These are phyloP conservation scores for Lasiurus cinereus DNA, from an alignment of 2,113 vertebrate species.

Conservation along the genomic window DNA sequence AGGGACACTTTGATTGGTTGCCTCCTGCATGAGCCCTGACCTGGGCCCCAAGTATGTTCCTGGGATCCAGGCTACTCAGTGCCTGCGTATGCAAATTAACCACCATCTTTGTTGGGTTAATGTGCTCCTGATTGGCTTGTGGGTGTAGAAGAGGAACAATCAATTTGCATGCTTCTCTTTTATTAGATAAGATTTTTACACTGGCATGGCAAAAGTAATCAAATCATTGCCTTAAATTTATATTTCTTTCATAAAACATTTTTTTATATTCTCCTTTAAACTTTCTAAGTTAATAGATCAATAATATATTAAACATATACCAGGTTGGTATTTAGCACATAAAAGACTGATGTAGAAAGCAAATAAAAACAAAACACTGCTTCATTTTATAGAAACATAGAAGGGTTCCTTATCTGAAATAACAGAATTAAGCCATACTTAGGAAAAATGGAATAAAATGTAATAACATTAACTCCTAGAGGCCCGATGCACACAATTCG, in stretches of 20 bases:
- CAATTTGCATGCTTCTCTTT: no score
- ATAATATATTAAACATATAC: neutral
- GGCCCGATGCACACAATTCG: no score
- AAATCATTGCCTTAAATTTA: slow-evolving; percentile 10
- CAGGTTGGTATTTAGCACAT: neutral
- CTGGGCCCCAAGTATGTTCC: no score
- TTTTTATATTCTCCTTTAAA: neutral
- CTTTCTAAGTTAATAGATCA: neutral
- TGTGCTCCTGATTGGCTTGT: no score
- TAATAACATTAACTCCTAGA: no score
- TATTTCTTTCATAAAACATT: slow-evolving; percentile 52
- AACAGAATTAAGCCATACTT: slow-evolving; percentile 4
- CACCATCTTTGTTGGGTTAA: no score
- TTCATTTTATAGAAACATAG: neutral
- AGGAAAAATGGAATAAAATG: neutral
- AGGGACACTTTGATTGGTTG: no score
- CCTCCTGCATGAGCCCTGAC: no score
- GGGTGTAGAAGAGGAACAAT: no score
- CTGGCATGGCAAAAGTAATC: neutral
- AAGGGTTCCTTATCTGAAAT: slow-evolving; percentile 46
- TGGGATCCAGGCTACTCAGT: no score
- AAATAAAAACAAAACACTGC: neutral
- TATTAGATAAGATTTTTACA: neutral
- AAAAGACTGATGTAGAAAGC: neutral
- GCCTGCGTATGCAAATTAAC: no score